phyloP scores from a whole-genome alignment of 2,113 vertebrate species.

The Brienomyrus brachyistius region DNA sequence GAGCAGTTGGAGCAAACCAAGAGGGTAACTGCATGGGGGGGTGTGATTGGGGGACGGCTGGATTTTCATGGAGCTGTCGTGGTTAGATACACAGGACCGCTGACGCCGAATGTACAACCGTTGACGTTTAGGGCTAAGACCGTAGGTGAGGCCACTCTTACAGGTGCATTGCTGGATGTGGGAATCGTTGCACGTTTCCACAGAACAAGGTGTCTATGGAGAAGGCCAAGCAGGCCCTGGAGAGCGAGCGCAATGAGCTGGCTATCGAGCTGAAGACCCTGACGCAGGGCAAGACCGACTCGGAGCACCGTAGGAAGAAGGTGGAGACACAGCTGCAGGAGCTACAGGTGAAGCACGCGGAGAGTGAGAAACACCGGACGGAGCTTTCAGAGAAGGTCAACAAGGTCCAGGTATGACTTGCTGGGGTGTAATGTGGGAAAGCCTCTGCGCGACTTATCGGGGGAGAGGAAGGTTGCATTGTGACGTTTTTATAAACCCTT shows the following conservation, averaged over 20 bases:
- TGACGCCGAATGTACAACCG: neutral
- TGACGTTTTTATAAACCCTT: neutral
- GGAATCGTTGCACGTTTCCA: neutral
- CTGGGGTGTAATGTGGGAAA: neutral
- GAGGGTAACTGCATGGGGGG: slow-evolving; percentile 59
- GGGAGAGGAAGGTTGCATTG: neutral
- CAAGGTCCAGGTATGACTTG: slow-evolving; percentile 77
- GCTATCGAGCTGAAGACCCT: slow-evolving; percentile 83
- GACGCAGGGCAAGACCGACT: slow-evolving; percentile 81
- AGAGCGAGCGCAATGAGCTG: slow-evolving; percentile 84
- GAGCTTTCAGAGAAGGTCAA: slow-evolving; percentile 74
- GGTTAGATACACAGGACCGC: neutral
- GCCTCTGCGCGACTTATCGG: neutral
- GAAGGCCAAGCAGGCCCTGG: slow-evolving; percentile 88
- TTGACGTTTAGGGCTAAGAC: neutral
- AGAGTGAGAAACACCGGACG: slow-evolving; percentile 73
- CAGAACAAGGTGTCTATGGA: slow-evolving; percentile 93
- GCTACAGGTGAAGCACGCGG: slow-evolving; percentile 78
- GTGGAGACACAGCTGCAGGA: slow-evolving; percentile 81
- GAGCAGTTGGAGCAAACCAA: slow-evolving; percentile 95
- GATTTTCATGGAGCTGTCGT: neutral
- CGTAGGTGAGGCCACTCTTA: neutral
- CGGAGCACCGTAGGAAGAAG: slow-evolving; percentile 90
- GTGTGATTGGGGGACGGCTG: neutral
- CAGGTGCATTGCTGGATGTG: neutral